These are phyloP conservation scores for Drosophila prostipennis DNA, from an alignment of 2,888 invertebrate species.

Conservation along the genomic window DNA sequence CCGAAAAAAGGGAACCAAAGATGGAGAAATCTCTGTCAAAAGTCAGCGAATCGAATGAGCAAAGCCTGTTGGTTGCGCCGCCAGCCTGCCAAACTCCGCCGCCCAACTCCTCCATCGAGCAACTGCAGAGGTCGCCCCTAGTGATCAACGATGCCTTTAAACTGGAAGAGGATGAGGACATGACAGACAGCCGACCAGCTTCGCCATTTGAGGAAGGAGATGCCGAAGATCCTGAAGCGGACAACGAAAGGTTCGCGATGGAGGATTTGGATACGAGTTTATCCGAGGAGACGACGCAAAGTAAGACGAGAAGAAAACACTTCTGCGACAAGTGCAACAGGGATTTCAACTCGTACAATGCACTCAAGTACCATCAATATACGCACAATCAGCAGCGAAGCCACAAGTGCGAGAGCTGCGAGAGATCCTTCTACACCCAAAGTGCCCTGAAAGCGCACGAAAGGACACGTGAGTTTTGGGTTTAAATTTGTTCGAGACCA, in stretches of 20 bases:
- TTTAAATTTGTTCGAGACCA: not conserved
- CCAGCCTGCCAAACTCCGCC: conserved; percentile 43
- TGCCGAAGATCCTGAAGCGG: conserved; percentile 11
- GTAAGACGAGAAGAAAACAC: conserved; percentile 54
- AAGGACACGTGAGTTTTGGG: conserved; percentile 86
- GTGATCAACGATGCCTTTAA: conserved; percentile 55
- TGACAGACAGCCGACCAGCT: conserved; percentile 23
- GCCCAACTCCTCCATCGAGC: conserved; percentile 51
- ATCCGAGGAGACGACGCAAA: conserved; percentile 14
- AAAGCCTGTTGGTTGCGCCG: conserved; percentile 35
- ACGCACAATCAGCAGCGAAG: conserved; percentile 91
- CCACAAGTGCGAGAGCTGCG: conserved; percentile 91
- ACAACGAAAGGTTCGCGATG: conserved; percentile 4
- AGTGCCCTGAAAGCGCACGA: conserved; percentile 93
- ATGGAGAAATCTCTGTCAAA: conserved; percentile 10
- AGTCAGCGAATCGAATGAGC: conserved; percentile 14
- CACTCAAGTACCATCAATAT: conserved; percentile 92
- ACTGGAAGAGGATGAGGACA: conserved; percentile 51
- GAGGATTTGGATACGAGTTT: conserved; percentile 20
- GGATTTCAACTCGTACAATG: conserved; percentile 92
- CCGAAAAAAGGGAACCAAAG: conserved; percentile 29
- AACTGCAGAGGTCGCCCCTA: conserved; percentile 58
- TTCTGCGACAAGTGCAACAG: conserved; percentile 86
- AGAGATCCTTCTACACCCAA: conserved; percentile 92
- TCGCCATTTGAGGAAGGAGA: conserved; percentile 19